These are phyloP conservation scores for Suricata suricatta DNA, from an alignment of 2,113 vertebrate genomes.

Conservation along the genomic window DNA sequence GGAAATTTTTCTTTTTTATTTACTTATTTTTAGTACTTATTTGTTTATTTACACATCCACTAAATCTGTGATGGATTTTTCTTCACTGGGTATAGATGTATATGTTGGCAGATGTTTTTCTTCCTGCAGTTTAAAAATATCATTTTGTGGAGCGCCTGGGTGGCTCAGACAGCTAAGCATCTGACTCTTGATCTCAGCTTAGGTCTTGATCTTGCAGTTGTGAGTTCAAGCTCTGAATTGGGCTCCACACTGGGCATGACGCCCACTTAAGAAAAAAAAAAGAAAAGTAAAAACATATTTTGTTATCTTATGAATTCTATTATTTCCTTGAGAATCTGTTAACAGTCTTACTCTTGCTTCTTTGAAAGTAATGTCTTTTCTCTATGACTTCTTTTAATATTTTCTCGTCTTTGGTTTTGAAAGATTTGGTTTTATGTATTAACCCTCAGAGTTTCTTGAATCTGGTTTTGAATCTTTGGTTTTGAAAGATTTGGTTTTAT, in stretches of 20 bases:
- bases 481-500: neutral
- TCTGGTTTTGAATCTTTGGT: neutral
- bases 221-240: too few relatives aligned
- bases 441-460: neutral
- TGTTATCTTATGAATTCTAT: neutral
- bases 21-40: neutral
- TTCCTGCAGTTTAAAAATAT: neutral
- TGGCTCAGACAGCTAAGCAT: too few relatives aligned
- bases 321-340: neutral
- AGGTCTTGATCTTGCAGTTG: too few relatives aligned
- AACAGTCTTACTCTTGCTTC: neutral
- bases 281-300: neutral
- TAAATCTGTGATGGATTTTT: neutral
- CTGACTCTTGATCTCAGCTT: too few relatives aligned
- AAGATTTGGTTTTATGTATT: neutral
- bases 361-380: neutral
- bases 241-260: too few relatives aligned
- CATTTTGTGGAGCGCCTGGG: neutral
- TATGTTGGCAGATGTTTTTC: neutral
- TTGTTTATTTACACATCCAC: neutral
- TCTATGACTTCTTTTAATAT: neutral
- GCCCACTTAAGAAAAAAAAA: too few relatives aligned
- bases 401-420: neutral
- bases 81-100: neutral
- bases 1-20: neutral